Conservation (phyloP, 2,888 invertebrate genomes). For the Neelides folsomi region DNA sequence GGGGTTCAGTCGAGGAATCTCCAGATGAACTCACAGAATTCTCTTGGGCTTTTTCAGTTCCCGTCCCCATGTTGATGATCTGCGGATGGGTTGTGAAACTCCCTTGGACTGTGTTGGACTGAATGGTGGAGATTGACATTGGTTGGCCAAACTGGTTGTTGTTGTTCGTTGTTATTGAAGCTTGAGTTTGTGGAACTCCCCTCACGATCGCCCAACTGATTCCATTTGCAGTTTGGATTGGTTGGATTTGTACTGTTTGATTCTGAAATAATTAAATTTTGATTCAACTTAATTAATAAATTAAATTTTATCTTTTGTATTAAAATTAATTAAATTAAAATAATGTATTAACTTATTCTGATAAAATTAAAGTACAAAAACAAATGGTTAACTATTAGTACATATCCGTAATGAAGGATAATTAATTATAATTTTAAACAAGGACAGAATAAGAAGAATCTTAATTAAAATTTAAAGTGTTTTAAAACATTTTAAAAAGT, state of each 20-base stretch:
- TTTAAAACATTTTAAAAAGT: no score
- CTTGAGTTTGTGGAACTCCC: slow-evolving; percentile 23
- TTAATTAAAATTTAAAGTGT: no score
- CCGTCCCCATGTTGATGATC: not conserved
- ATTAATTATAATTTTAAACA: no score
- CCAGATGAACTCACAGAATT: slow-evolving; percentile 9
- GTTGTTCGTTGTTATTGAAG: slow-evolving; percentile 15
- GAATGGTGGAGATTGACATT: slow-evolving; percentile 10
- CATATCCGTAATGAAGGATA: no score
- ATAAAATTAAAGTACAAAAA: no score
- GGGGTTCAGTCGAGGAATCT: slow-evolving; percentile 18
- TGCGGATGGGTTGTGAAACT: not conserved
- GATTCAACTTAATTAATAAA: not conserved
- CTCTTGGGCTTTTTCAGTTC: not conserved
- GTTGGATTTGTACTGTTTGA: slow-evolving; percentile 39
- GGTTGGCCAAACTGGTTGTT: slow-evolving; percentile 17
- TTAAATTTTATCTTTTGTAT: no score
- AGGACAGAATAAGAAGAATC: no score
- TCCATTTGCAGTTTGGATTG: slow-evolving; percentile 42
- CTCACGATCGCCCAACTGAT: slow-evolving; percentile 40
- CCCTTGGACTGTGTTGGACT: not conserved
- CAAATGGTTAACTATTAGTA: no score
- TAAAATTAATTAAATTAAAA: no score
- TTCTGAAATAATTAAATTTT: not conserved
- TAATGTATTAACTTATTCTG: no score